Evolutionary conservation across 2,888 invertebrate genomes (phyloP).

Genomic region (Thumatha senex): DNA sequence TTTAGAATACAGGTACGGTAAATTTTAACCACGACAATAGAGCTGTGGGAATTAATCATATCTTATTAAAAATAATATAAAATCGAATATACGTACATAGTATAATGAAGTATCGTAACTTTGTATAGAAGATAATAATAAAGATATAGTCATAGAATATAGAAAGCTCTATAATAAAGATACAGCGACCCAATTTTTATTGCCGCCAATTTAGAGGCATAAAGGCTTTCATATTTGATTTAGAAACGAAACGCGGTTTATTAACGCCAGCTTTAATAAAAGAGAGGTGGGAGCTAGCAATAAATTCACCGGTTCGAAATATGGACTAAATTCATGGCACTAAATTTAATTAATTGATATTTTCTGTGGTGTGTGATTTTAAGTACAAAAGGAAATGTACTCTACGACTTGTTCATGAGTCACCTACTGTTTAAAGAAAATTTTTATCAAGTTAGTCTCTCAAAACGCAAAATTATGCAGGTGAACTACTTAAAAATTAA

Average conservation of each 20-base stretch:
- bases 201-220: constrained; percentile 31
- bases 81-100: no score
- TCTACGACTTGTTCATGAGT: no score
- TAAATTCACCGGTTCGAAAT: constrained; percentile 5
- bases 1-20: no score
- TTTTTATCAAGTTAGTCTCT: no score
- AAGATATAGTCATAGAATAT: not conserved
- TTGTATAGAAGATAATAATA: not conserved
- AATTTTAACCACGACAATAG: no score
- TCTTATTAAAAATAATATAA: no score
- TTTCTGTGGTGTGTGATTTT: not conserved
- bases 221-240: constrained; percentile 48
- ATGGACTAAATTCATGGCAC: not conserved
- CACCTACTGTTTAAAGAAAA: no score
- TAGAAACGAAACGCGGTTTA: constrained; percentile 43
- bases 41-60: no score
- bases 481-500: no score
- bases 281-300: constrained; percentile 21
- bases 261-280: constrained; percentile 36
- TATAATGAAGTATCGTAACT: no score
- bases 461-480: no score
- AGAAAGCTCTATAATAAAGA: constrained; percentile 8
- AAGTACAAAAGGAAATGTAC: not conserved
- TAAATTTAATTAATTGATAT: constrained; percentile 3
- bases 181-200: constrained; percentile 30